Evolutionary conservation across 1,140 invertebrate genomes (phyloP), one percentile per base, ranked within the genome.

Genomic region (Macrotrachela quadricornifera): DNA sequence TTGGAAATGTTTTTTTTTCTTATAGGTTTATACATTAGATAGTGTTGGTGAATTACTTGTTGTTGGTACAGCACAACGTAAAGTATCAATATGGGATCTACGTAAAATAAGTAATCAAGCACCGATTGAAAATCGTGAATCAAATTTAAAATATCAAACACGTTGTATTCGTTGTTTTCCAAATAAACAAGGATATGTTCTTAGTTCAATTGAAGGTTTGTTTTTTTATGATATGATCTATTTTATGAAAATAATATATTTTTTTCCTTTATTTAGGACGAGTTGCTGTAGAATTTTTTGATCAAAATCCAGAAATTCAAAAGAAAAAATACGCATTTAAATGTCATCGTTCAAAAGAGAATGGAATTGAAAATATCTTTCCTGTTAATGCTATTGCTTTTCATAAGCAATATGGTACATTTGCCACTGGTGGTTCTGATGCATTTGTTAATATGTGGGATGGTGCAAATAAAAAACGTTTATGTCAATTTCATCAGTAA

Each of bases 321-420:
- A 94, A 92, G 66, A 91, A 91, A 63, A 97, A 97, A 73, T 97
- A 96, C 71, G 91, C 92, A 0, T 97, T 99, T 61, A 95, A 96
- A 67, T 96, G 90, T 72, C 91, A 96, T 64, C 76, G 90, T 57
- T 83, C 86, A 51, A 92, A 94, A 68, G 85, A 92, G 64, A 67
- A 71, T 55, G 84, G 85, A 11, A 75, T 88, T 36, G 94, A 99
- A 69, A 77, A 82, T 55, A 96, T 97, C 63, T 96, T 90, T 73
- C 92, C 94, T 12, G 92, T 99, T 0, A 97, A 97, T 73, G 85
- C 91, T 8, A 87, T 99, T 30, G 85, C 87, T 67, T 97, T 99
- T 69, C 92, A 99, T 69, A 82, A 80, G 48, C 76, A 79, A 12
- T 87, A 95, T 66, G 92, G 91, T 63, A 97, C 92, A 17, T 99